Conservation (phyloP, 2,888 invertebrate species). For the Sinodicranocentrus sp. region DNA sequence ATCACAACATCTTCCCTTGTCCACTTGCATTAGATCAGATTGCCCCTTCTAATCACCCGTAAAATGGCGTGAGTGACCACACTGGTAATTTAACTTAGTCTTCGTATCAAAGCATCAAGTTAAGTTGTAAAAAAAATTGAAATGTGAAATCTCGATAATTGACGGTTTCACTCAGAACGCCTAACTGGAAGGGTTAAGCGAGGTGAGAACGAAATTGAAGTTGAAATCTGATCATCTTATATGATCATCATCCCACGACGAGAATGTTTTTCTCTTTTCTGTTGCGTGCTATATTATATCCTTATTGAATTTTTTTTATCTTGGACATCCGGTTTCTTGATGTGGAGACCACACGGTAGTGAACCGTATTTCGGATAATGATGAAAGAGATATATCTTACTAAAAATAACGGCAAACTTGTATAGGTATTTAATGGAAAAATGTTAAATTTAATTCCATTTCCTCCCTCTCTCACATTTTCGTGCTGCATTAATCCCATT, state of each 20-base stretch:
- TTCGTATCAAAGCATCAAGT: no score
- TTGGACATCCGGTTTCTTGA: conserved; percentile 26
- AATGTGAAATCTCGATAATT: conserved; percentile 3
- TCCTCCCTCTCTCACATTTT: background rate
- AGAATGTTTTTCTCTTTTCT: background rate
- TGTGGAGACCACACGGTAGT: background rate
- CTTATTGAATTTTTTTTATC: conserved; percentile 3
- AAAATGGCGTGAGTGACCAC: no score
- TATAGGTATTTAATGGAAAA: background rate
- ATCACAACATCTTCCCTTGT: background rate
- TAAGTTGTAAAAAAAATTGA: background rate
- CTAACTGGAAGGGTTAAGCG: conserved; percentile 14
- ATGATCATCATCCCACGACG: background rate
- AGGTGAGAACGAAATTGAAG: conserved; percentile 15
- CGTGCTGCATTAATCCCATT: conserved; percentile 7
- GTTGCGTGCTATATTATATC: background rate
- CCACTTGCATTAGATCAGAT: background rate
- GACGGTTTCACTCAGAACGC: background rate
- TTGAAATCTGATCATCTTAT: background rate
- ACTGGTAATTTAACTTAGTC: no score
- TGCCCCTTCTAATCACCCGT: conserved; percentile 20
- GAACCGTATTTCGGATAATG: background rate
- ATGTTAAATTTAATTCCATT: background rate
- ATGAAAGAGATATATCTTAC: no score
- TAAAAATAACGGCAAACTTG: background rate